Evolutionary conservation across 2,113 vertebrate genomes (phyloP), one percentile per base, ranked within the genome.

Genomic region (Erythrocercus mccallii): DNA sequence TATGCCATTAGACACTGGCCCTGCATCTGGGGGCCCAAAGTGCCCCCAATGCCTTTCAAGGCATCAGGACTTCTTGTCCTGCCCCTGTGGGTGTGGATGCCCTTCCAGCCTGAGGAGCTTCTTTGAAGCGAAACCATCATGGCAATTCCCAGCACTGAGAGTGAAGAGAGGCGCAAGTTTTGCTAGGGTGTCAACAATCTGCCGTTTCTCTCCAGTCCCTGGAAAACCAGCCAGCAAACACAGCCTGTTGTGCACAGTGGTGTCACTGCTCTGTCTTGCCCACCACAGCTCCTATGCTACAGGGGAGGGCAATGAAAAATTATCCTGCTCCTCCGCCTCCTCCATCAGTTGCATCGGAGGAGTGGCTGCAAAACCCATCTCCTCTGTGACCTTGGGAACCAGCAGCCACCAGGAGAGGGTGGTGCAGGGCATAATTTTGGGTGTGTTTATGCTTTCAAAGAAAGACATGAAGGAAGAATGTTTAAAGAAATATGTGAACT

Each of bases 121-220:
- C 42, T 33, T 53, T 2, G 1, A 5, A 5, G 2, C 21, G 70
- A 27, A 94, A 13, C 4, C 2, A 18, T 44, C 1, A 1, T 4
- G 18, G 5, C 1, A 7, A 65, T 95, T 69, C 64, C 60, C 5
- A 13, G 33, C 22, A 38, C 50, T 60, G 45, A 69, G 53, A 73
- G 60, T 11, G 50, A 74, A 37, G n/a, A 84, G 73, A 69, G 6
- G 23, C 4, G 15, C 33, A 47, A 22, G 25, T 45, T 74, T 74
- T 62, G 44, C 31, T 25, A n/a, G 38, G 25, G 10, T 71, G 44
- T n/a, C 44, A 53, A 65, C 42, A 61, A 19, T 37, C 28, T 3
- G 9, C 56, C 37, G 9, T 50, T 74, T 61, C 10, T 76, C 15
- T 71, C 47, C 30, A 79, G 10, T 14, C 37, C 10, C 17, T 31